Evolutionary conservation across 2,888 invertebrate species (phyloP), one percentile per base, ranked within the genome.

Genomic region (Cinara cedri): DNA sequence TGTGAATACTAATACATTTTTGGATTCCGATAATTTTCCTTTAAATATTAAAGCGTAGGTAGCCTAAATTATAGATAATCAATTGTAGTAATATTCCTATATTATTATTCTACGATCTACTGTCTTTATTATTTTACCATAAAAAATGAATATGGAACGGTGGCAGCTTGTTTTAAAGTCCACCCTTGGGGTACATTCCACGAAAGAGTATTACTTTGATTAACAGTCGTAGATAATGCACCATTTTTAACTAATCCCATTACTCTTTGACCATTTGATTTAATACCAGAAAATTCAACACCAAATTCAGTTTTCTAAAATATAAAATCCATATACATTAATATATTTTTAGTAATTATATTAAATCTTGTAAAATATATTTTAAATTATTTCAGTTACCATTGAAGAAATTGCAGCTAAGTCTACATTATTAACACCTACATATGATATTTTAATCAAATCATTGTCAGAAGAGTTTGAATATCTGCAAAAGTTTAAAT

Each of bases 71-170:
- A 13, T 49, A 19, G 24, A 13, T 46, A 11, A n/a, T 3, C 1
- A 24, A 0, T 19, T 1, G 16, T 24, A 9, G 51, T 34, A n/a
- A 16, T 9, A 42, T 14, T 42, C 26, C 3, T 51, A 14, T 10
- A 42, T n/a, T 42, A 26, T 13, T 13, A n/a, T 75, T 65, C 16
- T 3, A 14, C n/a, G n/a, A n/a, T n/a, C n/a, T n/a, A 34, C 16
- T 19, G 8, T 24, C 3, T 4, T 1, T 26, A 1, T 3, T n/a
- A 19, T 2, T 21, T 68, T 76, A 84, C 84, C 76, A 88, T 87
- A 26, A 87, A 84, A 82, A 88, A 89, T 10, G 87, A 88, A 6
- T 88, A 87, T 1, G 89, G 89, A 1, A 89, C 87, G 11, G 89
- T 87, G 6, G 88, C 86, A 24, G 89, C 89, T 78, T 89, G 87